phyloP scores from a whole-genome alignment of 2,113 vertebrate genomes.

The Calyptomena viridis region DNA sequence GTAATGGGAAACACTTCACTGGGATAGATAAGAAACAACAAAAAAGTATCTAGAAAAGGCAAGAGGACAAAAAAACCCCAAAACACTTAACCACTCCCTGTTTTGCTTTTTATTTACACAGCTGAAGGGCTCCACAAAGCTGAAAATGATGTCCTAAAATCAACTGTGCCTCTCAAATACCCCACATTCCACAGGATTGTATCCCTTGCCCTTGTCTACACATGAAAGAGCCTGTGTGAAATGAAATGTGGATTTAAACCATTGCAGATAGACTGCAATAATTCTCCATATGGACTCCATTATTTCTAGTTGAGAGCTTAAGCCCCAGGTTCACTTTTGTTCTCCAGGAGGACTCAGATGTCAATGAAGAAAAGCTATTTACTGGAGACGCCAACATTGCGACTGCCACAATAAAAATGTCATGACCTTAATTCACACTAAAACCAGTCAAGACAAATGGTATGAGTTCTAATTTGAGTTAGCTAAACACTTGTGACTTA shows the following conservation, averaged over 20 bases:
- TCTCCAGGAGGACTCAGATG: neutral
- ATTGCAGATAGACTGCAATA: neutral
- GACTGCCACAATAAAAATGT: neutral
- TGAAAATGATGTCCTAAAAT: neutral
- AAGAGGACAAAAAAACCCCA: neutral
- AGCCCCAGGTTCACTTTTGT: neutral
- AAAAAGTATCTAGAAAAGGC: neutral
- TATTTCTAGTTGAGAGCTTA: neutral
- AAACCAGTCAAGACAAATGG: neutral
- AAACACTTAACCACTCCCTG: neutral
- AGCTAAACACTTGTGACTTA: neutral
- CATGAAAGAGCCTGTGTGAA: neutral
- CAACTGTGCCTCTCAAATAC: neutral
- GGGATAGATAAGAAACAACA: neutral
- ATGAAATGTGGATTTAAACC: neutral
- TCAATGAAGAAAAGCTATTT: neutral
- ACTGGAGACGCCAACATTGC: neutral
- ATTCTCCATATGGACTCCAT: neutral
- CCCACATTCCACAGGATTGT: neutral
- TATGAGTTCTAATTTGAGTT: neutral
- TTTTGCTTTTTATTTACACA: constrained; percentile 17
- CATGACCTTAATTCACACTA: neutral
- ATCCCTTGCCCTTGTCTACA: neutral
- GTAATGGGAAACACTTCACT: neutral
- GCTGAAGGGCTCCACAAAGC: neutral